These are phyloP conservation scores for Phocoena sinus DNA, from an alignment of 2,113 vertebrate species.

Conservation along the genomic window DNA sequence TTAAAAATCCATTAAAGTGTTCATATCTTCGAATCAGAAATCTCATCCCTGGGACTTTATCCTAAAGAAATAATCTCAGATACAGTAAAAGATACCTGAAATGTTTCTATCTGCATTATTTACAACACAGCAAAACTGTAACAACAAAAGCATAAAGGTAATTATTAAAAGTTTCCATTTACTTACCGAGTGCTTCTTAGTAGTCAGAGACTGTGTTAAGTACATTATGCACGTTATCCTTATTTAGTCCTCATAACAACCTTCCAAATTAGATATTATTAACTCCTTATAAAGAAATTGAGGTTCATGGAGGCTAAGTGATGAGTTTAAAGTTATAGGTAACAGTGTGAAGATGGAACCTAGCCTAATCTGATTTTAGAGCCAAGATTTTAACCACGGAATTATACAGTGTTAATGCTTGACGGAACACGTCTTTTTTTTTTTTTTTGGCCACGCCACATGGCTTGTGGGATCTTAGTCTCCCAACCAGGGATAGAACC, in stretches of 20 bases:
- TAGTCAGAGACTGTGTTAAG: neutral
- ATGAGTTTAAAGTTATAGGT: neutral
- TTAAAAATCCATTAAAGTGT: neutral
- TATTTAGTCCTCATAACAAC: neutral
- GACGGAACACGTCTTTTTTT: neutral
- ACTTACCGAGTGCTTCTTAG: neutral
- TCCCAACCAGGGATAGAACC: neutral
- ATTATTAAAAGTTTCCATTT: constrained; percentile 9
- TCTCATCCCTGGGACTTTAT: neutral
- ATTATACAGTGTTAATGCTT: neutral
- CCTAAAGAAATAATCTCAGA: neutral
- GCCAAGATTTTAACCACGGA: neutral
- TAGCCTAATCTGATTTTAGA: neutral
- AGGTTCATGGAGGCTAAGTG: neutral
- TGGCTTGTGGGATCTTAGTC: neutral
- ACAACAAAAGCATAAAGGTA: neutral
- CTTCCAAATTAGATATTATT: neutral
- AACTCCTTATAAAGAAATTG: neutral
- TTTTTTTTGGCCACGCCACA: neutral
- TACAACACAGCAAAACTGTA: neutral
- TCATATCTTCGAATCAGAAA: neutral
- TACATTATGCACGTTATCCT: neutral
- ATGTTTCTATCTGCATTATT: neutral
- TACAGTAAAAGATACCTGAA: neutral
- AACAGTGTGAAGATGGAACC: neutral